Evolutionary conservation across 2,113 vertebrate genomes (phyloP).

Genomic region (Reinhardtius hippoglossoides): DNA sequence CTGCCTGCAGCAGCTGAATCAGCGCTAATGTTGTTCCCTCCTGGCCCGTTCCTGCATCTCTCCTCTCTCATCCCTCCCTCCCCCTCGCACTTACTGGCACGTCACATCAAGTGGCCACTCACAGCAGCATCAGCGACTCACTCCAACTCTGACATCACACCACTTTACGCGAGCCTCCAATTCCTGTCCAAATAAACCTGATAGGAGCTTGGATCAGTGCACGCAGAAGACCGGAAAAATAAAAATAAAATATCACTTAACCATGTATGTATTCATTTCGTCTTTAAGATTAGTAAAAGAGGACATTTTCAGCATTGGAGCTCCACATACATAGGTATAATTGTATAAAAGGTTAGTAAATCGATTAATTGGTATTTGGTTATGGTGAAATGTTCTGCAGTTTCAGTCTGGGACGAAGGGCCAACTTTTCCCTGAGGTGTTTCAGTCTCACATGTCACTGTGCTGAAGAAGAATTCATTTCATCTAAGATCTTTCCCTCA

Average conservation of each 20-base stretch:
- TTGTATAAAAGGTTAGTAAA: too few relatives aligned
- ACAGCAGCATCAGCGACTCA: slow-evolving; percentile 40
- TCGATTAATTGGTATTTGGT: too few relatives aligned
- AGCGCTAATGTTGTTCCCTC: slow-evolving; percentile 62
- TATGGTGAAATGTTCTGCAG: slow-evolving; percentile 12
- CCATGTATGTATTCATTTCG: neutral
- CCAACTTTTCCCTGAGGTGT: slow-evolving; percentile 23
- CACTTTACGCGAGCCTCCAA: slow-evolving; percentile 54
- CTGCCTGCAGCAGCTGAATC: slow-evolving; percentile 74
- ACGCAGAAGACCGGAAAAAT: slow-evolving; percentile 7
- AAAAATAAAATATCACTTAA: slow-evolving; percentile 9
- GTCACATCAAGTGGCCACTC: slow-evolving; percentile 62
- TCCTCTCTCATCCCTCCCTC: slow-evolving; percentile 18
- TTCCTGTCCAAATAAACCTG: slow-evolving; percentile 47
- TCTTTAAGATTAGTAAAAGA: neutral
- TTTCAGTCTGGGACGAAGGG: slow-evolving; percentile 19
- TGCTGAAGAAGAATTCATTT: slow-evolving; percentile 23
- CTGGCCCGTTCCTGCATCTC: slow-evolving; percentile 36
- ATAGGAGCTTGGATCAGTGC: slow-evolving; percentile 16
- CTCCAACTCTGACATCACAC: slow-evolving; percentile 62
- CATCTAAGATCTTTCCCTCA: neutral
- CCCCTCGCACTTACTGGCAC: slow-evolving; percentile 31
- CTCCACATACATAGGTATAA: too few relatives aligned
- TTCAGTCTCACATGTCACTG: slow-evolving; percentile 14
- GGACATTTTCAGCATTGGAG: neutral